A percentile compares a stretch with the other conserved stretches of the same genome.
These are phyloP conservation scores for Diarsia rubi DNA, from an alignment of 2,888 invertebrate species.

Conservation along the genomic window DNA sequence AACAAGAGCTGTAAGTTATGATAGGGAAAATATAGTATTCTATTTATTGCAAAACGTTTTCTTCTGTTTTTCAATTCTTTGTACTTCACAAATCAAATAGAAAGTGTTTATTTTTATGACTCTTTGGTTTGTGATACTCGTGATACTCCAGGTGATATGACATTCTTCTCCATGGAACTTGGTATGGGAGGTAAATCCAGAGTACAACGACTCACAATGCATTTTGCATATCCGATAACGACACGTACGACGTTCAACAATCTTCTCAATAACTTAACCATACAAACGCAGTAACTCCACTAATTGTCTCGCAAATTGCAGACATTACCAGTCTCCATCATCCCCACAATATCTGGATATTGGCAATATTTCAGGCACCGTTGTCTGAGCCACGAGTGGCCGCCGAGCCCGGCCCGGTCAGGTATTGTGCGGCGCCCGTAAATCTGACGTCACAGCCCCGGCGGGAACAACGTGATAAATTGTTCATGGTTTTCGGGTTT, in stretches of 20 bases:
- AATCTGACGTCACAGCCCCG: conserved; percentile 42
- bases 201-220: not conserved
- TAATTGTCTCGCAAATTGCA: conserved; percentile 10
- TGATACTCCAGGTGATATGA: not conserved
- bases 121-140: not conserved
- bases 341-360: conserved; percentile 45
- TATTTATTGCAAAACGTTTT: not conserved
- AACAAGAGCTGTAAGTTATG: not conserved
- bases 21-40: not conserved
- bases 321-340: conserved; percentile 16
- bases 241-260: not conserved
- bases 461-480: conserved; percentile 35
- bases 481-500: conserved; percentile 25
- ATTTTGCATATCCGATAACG: no score
- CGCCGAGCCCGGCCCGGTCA: conserved; percentile 11
- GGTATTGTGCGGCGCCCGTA: conserved; percentile 58
- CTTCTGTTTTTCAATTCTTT: not conserved
- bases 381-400: conserved; percentile 43
- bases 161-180: not conserved
- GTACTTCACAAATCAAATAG: not conserved
- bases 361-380: conserved; percentile 52
- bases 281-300: not conserved
- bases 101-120: not conserved
- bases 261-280: not conserved
- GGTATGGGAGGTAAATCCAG: not conserved